Base-by-base conservation (phyloP, 2,797 vertebrate species). In the Odontamblyopus lacepedii region DNA sequence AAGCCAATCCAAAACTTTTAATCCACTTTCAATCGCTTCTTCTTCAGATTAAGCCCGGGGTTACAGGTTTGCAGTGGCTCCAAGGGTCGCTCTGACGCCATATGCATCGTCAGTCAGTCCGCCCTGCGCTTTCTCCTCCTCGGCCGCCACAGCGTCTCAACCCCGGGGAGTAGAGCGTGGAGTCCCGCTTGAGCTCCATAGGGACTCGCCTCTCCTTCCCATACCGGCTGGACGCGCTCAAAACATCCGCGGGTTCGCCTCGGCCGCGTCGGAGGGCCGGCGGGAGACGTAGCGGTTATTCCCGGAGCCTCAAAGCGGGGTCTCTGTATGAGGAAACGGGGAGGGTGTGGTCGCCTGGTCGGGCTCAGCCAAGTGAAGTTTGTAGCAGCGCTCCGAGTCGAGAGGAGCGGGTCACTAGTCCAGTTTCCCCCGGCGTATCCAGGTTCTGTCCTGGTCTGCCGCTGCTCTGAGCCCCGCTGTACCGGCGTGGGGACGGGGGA, bases 281-380 rank as follows among this genome's bases (percentile, higher is more conserved):
- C 4, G 23, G 50, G 70, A 83, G 69, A 80, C 82, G 85, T 19
- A 68, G 79, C 83, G 76, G 89, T 87, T 83, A 76, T 82, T 92
- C 83, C 90, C 89, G 35, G 67, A 81, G 76, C 78, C 74, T 83
- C 73, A 80, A 83, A 81, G 87, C 61, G 44, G 77, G n/a, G 83
- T 82, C 26, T 38, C n/a, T 85, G 86, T 92, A 92, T 93, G 93
- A 95, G 94, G 95, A 96, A 93, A 94, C 91, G 61, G 87, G 85
- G 96, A 96, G 96, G 96, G 96, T 96, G 96, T 96, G 96, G 96
- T 94, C 93, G 89, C 82, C 85, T 73, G 75, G 68, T 78, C 77
- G 83, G 82, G 53, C 84, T 32, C 72, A 73, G 70, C 79, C 63
- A 50, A 65, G 41, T 67, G 48, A 18, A 77, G 83, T 78, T 80